Base-by-base conservation (phyloP, 1,140 invertebrate genomes). In the Lycorma delicatula region DNA sequence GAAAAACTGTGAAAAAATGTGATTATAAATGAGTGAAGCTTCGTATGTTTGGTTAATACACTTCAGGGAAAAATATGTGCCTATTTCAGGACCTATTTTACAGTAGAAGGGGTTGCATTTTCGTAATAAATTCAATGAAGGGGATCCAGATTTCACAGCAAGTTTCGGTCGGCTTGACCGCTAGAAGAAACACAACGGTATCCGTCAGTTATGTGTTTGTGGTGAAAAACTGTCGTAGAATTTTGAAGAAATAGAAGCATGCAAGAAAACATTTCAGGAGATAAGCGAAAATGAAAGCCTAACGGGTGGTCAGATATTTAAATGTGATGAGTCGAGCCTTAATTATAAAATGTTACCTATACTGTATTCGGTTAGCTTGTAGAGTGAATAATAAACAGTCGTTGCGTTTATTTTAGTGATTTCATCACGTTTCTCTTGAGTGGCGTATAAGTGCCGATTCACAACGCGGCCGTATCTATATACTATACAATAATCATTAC, bases 321-420 rank as follows among this genome's bases (percentile, higher is more conserved):
- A 68, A 57, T 56, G 59, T 58, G 65, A 71, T 47, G 67, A 70
- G 38, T 68, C 65, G 16, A 65, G 58, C 3, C 49, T 72, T 1
- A 63, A 66, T 62, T 71, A 55, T 49, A 68, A 66, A 60, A 47
- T 60, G 38, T 23, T 69, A 13, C 66, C 65, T 9, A 55, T 27
- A 13, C n/a, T n/a, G n/a, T n/a, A n/a, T n/a, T n/a, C n/a, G n/a
- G n/a, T n/a, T n/a, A n/a, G n/a, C n/a, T n/a, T n/a, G n/a, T n/a
- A n/a, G n/a, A n/a, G n/a, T n/a, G n/a, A n/a, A n/a, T n/a, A n/a
- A n/a, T n/a, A n/a, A 65, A 60, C n/a, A n/a, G n/a, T n/a, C n/a
- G n/a, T n/a, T n/a, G n/a, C n/a, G n/a, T n/a, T n/a, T n/a, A n/a
- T n/a, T n/a, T n/a, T n/a, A n/a, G n/a, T n/a, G n/a, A n/a, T n/a